Conservation (phyloP, 1,140 invertebrate genomes). For the Gerris buenoi region DNA sequence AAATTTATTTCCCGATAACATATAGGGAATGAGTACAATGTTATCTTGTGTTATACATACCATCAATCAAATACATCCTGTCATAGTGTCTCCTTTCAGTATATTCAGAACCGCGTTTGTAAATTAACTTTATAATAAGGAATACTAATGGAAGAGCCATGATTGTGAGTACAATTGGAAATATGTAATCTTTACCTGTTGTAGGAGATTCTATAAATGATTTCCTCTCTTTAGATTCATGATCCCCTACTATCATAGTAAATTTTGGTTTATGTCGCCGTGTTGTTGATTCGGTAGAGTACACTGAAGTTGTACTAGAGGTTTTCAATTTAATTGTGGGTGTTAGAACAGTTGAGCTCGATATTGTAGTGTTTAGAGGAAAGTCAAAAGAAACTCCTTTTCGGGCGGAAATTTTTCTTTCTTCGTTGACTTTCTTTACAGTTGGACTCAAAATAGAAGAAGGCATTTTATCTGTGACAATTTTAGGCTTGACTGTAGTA, state of each 20-base stretch:
- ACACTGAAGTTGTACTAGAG: background rate
- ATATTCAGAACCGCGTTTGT: constrained; percentile 48
- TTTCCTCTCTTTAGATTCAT: constrained; percentile 9
- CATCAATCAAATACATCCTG: constrained; percentile 65
- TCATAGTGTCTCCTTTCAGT: constrained; percentile 61
- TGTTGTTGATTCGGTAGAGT: background rate
- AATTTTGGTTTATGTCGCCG: background rate
- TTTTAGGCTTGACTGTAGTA: too few species aligned
- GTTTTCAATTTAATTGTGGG: background rate
- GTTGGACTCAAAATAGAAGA: too few species aligned
- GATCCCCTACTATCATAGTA: constrained; percentile 4
- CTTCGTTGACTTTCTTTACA: too few species aligned
- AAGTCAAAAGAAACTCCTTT: background rate
- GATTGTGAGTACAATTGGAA: constrained; percentile 47
- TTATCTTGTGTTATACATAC: constrained; percentile 56
- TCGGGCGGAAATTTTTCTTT: background rate
- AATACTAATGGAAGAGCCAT: constrained; percentile 46
- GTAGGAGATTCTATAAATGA: constrained; percentile 18
- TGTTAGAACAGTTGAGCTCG: background rate
- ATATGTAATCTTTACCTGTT: constrained; percentile 29
- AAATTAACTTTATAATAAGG: constrained; percentile 40
- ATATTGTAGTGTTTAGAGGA: background rate
- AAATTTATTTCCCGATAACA: constrained; percentile 2
- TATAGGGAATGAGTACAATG: background rate
- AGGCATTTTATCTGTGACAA: too few species aligned